phyloP scores from a whole-genome alignment of 2,888 invertebrate genomes.

The Xylocampa areola region DNA sequence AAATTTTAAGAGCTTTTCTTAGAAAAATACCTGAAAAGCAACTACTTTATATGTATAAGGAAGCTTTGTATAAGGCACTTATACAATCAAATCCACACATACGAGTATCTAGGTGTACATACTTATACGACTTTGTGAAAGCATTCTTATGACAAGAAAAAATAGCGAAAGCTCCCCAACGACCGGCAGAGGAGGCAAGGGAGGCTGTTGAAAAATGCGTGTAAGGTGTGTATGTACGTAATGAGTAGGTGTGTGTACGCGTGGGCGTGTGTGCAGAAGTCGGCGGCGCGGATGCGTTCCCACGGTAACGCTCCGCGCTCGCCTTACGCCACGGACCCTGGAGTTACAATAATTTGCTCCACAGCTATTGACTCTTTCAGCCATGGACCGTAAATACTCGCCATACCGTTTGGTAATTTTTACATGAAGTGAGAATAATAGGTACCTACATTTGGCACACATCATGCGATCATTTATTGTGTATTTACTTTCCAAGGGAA shows the following conservation, averaged over 20 bases:
- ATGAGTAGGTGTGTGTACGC: slow-evolving; percentile 54
- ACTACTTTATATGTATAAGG: slow-evolving; percentile 20
- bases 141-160: slow-evolving; percentile 55
- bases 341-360: slow-evolving; percentile 77
- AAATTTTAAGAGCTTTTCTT: slow-evolving; percentile 8
- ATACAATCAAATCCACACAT: slow-evolving; percentile 20
- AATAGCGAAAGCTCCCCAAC: slow-evolving; percentile 62
- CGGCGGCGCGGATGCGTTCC: slow-evolving; percentile 73
- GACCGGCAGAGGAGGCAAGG: slow-evolving; percentile 60
- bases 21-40: slow-evolving; percentile 17
- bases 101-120: slow-evolving; percentile 1
- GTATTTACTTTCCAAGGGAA: too few relatives aligned
- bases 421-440: slow-evolving; percentile 4
- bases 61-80: slow-evolving; percentile 31
- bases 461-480: too few relatives aligned
- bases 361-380: slow-evolving; percentile 70
- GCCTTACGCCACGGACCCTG: slow-evolving; percentile 66
- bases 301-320: slow-evolving; percentile 80
- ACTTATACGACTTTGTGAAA: slow-evolving; percentile 28
- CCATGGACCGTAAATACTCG: slow-evolving; percentile 30
- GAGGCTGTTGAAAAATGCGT: slow-evolving; percentile 70
- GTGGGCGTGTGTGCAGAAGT: slow-evolving; percentile 63
- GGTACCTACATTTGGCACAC: background rate
- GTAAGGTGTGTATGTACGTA: slow-evolving; percentile 58
- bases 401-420: slow-evolving; percentile 14